Base-by-base conservation (phyloP, 2,888 invertebrate genomes). In the Brenthis ino region DNA sequence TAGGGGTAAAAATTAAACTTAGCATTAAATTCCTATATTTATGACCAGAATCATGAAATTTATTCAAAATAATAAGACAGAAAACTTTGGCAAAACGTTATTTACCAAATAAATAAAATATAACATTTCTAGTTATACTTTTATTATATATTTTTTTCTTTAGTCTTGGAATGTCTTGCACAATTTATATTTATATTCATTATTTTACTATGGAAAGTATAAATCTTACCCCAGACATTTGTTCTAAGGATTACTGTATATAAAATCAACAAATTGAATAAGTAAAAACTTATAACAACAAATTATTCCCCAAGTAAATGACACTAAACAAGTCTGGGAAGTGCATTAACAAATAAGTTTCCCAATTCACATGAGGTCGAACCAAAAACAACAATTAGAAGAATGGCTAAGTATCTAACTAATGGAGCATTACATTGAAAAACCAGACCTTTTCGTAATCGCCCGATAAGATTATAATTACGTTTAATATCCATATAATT, bases 381-480 rank as follows among this genome's bases (percentile, higher is more conserved):
- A 88, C 85, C 80, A 83, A 88, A 86, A 86, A 85, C 79, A 78
- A 74, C 80, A 89, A 90, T 91, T 90, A 86, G 83, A 89, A 89
- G 86, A 91, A 90, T 89, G 87, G 83, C 91, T 91, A 91, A 87
- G 89, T 89, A 83, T 86, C 91, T 92, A 93, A 88, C 91, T 91
- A 92, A 91, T 91, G 89, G 91, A 91, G 91, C 91, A 88, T 87
- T 83, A 85, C 83, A 85, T 85, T 83, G 82, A 79, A 81, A 80
- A 83, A 85, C 84, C 86, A 87, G 91, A 89, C 86, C 86, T 85
- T 87, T 87, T 87, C 75, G 78, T 77, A 72, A 78, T 74, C 76
- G 76, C 76, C 76, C 71, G 73, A 72, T 76, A 75, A 80, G 74
- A 77, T 75, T 75, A 72, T 77, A 77, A 75, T 77, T 78, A 73